Conservation (phyloP, 2,113 vertebrate genomes). For the Thymallus thymallus region DNA sequence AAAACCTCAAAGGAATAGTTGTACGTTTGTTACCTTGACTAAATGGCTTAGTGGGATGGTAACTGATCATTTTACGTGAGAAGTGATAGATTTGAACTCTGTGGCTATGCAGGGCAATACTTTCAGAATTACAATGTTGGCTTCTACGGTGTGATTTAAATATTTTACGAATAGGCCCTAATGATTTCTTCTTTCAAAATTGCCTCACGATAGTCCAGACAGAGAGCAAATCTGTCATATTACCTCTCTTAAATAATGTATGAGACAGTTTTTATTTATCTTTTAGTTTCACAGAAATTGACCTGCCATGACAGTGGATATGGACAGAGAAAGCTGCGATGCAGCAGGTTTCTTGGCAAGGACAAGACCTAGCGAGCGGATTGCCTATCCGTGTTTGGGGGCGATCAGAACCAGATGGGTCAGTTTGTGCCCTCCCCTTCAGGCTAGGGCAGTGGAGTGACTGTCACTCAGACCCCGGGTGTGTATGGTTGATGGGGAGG, state of each 20-base stretch:
- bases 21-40: background rate
- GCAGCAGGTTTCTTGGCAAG: slow-evolving; percentile 33
- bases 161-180: no score
- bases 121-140: no score
- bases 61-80: background rate
- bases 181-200: no score
- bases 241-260: background rate
- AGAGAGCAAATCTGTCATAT: background rate
- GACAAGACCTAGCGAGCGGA: slow-evolving; percentile 68
- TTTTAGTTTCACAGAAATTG: background rate
- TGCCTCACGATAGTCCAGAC: background rate
- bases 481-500: no score
- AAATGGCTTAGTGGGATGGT: background rate
- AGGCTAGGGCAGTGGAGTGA: slow-evolving; percentile 76
- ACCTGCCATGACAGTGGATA: background rate
- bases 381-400: slow-evolving; percentile 76
- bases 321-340: background rate
- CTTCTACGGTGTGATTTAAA: no score
- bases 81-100: background rate
- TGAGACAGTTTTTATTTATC: background rate
- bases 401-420: slow-evolving; percentile 97
- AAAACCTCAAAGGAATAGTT: background rate
- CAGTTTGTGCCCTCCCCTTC: slow-evolving; percentile 77
- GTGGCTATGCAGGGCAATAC: no score
- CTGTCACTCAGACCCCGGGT: slow-evolving; percentile 87